These are phyloP conservation scores for Lepidurus apus DNA, from an alignment of 1,140 invertebrate genomes.

Conservation along the genomic window DNA sequence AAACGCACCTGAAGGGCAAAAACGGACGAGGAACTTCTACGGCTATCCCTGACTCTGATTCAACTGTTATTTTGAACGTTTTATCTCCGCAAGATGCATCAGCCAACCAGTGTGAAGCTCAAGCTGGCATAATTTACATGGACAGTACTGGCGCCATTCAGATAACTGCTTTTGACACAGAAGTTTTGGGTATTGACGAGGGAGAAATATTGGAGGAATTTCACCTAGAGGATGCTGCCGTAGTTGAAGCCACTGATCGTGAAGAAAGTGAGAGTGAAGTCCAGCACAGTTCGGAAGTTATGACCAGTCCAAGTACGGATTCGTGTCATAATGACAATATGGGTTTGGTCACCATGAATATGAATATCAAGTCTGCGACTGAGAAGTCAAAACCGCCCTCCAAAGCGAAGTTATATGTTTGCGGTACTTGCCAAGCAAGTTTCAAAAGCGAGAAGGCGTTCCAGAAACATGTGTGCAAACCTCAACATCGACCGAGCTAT, in stretches of 20 bases:
- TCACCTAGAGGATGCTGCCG: neutral
- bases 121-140: neutral
- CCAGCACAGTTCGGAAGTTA: neutral
- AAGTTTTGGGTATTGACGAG: neutral
- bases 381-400: neutral
- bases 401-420: neutral
- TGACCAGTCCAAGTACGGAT: neutral
- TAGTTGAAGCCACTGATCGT: neutral
- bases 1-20: slow-evolving; percentile 50
- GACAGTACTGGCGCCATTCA: slow-evolving; percentile 2
- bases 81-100: neutral
- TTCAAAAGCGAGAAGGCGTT: neutral
- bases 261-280: neutral
- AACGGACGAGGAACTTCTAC: neutral
- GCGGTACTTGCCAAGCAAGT: neutral
- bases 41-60: neutral
- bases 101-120: neutral
- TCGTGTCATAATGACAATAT: neutral
- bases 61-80: neutral
- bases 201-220: slow-evolving; percentile 10
- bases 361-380: neutral
- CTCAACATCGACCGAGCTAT: neutral
- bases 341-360: neutral
- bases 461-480: slow-evolving; percentile 11
- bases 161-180: slow-evolving; percentile 1